phyloP scores from a whole-genome alignment of 2,797 vertebrate species.

The Falco concolor region DNA sequence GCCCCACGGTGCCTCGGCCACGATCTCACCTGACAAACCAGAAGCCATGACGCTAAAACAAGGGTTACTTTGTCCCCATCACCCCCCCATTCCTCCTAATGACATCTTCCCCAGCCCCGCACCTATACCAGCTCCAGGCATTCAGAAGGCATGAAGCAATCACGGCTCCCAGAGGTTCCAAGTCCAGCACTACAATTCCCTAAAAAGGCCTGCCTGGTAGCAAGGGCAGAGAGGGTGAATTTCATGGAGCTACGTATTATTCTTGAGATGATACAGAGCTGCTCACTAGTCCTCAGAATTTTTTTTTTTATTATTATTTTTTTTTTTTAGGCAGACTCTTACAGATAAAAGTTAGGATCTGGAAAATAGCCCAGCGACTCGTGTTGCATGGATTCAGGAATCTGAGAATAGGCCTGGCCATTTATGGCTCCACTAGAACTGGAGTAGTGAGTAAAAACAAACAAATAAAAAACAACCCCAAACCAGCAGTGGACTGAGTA shows the following conservation, averaged over 20 bases:
- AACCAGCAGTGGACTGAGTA: background rate
- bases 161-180: background rate
- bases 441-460: background rate
- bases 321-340: background rate
- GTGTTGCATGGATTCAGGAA: background rate
- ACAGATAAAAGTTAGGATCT: background rate
- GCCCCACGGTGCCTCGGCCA: fast-evolving
- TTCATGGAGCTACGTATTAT: fast-evolving
- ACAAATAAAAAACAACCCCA: background rate
- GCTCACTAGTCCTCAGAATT: background rate
- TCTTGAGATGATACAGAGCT: background rate
- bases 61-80: too few species aligned
- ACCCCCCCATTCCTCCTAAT: fast-evolving
- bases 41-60: background rate
- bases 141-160: fast-evolving
- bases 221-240: background rate
- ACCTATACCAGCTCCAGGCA: background rate
- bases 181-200: background rate
- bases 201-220: background rate
- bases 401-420: background rate
- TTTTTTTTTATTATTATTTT: background rate
- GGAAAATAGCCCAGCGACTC: background rate
- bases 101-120: fast-evolving
- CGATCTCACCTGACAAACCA: fast-evolving
- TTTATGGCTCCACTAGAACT: background rate